These are phyloP conservation scores for Athalia rosae DNA, from an alignment of 2,888 invertebrate genomes.

Conservation along the genomic window DNA sequence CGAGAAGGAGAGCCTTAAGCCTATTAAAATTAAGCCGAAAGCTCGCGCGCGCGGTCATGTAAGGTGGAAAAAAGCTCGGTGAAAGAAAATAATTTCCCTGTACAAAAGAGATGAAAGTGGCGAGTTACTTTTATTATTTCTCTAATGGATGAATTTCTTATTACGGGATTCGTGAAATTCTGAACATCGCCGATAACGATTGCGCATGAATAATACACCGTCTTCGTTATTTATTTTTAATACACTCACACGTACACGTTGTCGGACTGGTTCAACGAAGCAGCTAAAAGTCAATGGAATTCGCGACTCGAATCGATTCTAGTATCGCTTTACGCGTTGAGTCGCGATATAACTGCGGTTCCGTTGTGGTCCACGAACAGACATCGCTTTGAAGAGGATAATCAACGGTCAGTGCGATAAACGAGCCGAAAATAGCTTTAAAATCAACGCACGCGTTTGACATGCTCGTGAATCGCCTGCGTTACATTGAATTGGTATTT, in stretches of 20 bases:
- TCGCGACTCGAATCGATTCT: conserved; percentile 17
- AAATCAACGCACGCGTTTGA: not conserved
- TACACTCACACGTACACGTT: no score
- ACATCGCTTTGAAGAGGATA: conserved; percentile 35
- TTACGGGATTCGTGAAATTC: no score
- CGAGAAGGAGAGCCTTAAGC: conserved; percentile 11
- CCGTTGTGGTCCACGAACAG: conserved; percentile 12
- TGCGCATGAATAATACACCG: no score
- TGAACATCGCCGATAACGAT: no score
- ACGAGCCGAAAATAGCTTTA: conserved; percentile 17
- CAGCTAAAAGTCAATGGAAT: conserved; percentile 11
- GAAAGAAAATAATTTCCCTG: no score
- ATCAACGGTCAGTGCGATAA: conserved; percentile 31
- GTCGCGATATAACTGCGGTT: conserved; percentile 10
- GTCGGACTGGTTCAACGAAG: not conserved
- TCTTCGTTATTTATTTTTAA: no score
- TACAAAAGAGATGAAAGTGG: no score
- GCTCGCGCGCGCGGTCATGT: no score
- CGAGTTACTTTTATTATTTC: no score
- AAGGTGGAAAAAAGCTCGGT: no score
- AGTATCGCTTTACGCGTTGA: conserved; percentile 1
- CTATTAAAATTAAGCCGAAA: not conserved
- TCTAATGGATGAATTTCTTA: no score
- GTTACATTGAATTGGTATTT: not conserved
- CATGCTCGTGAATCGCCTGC: not conserved